Evolutionary conservation across 2,888 invertebrate genomes (phyloP), one percentile per base, ranked within the genome.

Genomic region (Epinotia demarniana): DNA sequence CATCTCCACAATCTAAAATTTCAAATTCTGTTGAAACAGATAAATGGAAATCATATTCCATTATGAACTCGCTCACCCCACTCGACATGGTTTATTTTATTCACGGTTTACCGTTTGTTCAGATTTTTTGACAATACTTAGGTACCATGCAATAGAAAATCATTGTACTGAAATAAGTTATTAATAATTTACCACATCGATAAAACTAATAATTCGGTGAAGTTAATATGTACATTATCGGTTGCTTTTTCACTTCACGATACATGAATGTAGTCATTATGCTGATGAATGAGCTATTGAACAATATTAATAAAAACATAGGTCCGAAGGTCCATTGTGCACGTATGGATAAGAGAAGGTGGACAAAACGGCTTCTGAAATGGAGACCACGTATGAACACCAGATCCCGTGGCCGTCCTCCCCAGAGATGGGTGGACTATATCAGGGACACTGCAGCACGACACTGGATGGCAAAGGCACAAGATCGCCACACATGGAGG

Each of bases 1-100:
- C 78, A 77, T 81, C 80, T 80, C 83, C 78, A 81, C 78, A 83
- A 87, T 88, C 85, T 87, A 83, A 86, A 88, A 84, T 87, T 87
- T 88, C 81, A 87, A 88, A 89, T 89, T 87, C 85, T 86, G 85
- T 87, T 87, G 84, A 87, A 87, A 86, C 87, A 87, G 85, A 88
- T 87, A 86, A 90, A 89, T 88, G 88, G 86, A 87, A 86, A 83
- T 84, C 87, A 86, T 87, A 84, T 85, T 82, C 81, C 81, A 80
- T 80, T 84, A 82, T 80, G 80, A 82, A 86, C 79, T 83, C 80
- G 78, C 82, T 83, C 82, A 83, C 80, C 84, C 27, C 18, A 53
- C 27, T 43, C 61, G 62, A 67, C 62, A 55, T 73, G 61, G 55
- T 43, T 55, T 18, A 55, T 73, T 62, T 61, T 43, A 49, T 68